phyloP scores from a whole-genome alignment of 2,797 vertebrate species.

The Acanthurus leucopareius region DNA sequence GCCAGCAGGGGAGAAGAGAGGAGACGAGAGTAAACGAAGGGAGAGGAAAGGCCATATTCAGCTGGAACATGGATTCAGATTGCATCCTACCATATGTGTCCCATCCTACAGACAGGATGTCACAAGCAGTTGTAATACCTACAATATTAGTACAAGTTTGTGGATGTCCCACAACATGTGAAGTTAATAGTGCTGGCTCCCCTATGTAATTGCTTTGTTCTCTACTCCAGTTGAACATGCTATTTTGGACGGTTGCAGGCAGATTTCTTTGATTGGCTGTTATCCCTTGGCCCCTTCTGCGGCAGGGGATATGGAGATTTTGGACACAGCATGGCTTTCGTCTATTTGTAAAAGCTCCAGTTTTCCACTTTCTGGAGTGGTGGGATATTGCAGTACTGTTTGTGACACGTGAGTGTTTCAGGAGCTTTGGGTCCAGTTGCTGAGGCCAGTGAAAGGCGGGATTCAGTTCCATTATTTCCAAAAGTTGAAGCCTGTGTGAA shows the following conservation, averaged over 20 bases:
- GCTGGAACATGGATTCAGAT: neutral
- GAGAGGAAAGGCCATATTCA: conserved; percentile 31
- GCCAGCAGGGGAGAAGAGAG: conserved; percentile 14
- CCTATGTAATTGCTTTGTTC: neutral
- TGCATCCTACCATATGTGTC: neutral
- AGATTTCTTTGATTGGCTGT: neutral
- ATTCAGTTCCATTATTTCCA: neutral
- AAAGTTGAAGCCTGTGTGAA: neutral
- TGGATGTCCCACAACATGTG: neutral
- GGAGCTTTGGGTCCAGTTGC: no score
- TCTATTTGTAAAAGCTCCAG: conserved; percentile 4
- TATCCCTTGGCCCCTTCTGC: neutral
- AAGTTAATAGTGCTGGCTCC: neutral
- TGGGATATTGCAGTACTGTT: neutral
- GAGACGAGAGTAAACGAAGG: conserved; percentile 16
- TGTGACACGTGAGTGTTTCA: neutral
- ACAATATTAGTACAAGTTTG: neutral
- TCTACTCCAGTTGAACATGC: neutral
- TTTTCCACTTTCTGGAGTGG: conserved; percentile 13
- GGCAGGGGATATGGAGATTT: neutral
- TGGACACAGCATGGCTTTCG: neutral
- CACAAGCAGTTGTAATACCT: conserved; percentile 6
- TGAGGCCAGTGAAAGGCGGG: neutral
- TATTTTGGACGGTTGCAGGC: conserved; percentile 4
- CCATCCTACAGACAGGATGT: conserved; percentile 6